Percentiles rank a stretch among this genome's conserved stretches.
These are phyloP conservation scores for Anguilla anguilla DNA, from an alignment of 2,797 vertebrate species.

Conservation along the genomic window DNA sequence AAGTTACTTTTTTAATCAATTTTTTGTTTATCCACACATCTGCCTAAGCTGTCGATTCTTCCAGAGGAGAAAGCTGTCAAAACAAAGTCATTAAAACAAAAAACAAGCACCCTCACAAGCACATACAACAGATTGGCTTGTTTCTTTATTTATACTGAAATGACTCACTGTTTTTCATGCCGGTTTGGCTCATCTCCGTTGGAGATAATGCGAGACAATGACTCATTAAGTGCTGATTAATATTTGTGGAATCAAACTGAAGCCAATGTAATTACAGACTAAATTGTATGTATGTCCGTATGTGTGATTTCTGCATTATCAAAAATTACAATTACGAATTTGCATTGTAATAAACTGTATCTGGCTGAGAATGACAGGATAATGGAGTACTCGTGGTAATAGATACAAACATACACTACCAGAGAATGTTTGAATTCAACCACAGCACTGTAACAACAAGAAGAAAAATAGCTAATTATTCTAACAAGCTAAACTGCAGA, in stretches of 20 bases:
- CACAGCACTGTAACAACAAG: background rate
- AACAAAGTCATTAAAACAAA: background rate
- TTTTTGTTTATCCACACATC: background rate
- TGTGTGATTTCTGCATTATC: background rate
- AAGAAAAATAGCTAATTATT: background rate
- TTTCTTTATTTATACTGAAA: background rate
- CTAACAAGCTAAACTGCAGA: background rate
- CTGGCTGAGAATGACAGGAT: background rate
- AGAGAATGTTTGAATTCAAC: background rate
- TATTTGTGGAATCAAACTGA: background rate
- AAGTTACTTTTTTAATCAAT: conserved; percentile 1
- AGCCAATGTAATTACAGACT: background rate
- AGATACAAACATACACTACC: background rate
- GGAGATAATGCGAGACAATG: background rate
- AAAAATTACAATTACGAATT: background rate
- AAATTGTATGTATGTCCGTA: background rate
- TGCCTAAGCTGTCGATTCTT: background rate
- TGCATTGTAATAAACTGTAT: background rate
- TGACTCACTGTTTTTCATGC: background rate
- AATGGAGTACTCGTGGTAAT: background rate
- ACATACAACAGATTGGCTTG: background rate
- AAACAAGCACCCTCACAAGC: background rate
- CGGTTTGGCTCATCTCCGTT: background rate
- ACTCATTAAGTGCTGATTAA: background rate
- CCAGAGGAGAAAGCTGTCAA: background rate